Conservation (phyloP, 2,888 invertebrate genomes). For the Helicoverpa assulta region DNA sequence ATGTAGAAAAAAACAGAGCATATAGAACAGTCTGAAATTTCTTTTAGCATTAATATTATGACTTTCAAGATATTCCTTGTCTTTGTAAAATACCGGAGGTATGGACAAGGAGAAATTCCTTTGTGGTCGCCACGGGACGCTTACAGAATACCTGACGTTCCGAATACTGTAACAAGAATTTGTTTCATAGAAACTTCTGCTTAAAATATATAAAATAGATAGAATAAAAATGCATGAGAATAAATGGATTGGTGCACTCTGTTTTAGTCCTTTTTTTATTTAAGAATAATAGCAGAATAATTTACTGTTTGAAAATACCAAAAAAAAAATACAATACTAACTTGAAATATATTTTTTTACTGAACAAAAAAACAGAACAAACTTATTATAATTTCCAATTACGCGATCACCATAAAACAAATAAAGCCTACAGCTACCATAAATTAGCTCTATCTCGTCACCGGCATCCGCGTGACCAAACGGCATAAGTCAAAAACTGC, state of each 20-base stretch:
- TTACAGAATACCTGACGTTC: slow-evolving; percentile 11
- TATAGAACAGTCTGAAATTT: background rate
- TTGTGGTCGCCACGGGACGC: slow-evolving; percentile 3
- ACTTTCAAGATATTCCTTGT: background rate
- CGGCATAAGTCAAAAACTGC: slow-evolving; percentile 37
- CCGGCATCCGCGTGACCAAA: slow-evolving; percentile 30
- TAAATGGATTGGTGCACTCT: background rate
- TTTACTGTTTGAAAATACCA: too few relatives aligned
- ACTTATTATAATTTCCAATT: slow-evolving; percentile 18
- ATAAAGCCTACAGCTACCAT: slow-evolving; percentile 28
- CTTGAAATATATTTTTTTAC: too few relatives aligned
- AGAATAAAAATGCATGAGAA: background rate
- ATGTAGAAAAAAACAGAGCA: too few relatives aligned
- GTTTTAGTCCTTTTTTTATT: too few relatives aligned
- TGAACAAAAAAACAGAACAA: too few relatives aligned
- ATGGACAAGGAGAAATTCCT: slow-evolving; percentile 20
- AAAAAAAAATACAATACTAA: too few relatives aligned
- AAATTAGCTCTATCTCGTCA: slow-evolving; percentile 34
- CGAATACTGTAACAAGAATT: slow-evolving; percentile 11
- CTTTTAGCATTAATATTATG: background rate
- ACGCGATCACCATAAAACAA: slow-evolving; percentile 22
- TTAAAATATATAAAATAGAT: background rate
- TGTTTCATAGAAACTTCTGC: background rate
- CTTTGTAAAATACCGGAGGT: slow-evolving; percentile 14
- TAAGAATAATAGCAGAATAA: too few relatives aligned